phyloP scores from a whole-genome alignment of 1,140 invertebrate genomes.

The Colletes gigas region DNA sequence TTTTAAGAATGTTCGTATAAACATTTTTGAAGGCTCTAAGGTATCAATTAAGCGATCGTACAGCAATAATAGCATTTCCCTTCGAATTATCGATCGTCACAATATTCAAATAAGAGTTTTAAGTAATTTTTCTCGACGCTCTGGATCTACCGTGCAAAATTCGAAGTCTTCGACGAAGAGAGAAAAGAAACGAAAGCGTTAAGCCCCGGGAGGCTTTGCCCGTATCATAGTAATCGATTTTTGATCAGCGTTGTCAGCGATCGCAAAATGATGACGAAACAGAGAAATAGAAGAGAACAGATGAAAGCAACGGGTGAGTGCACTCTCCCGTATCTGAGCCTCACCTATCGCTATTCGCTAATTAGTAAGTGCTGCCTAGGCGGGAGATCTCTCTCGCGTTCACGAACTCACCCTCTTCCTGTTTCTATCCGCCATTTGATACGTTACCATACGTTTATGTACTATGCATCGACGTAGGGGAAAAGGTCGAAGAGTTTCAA shows the following conservation, averaged over 20 bases:
- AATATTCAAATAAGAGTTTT: not conserved
- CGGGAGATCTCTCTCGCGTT: conserved; percentile 45
- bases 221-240: conserved; percentile 28
- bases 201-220: not conserved
- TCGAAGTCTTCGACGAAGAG: not conserved
- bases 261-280: conserved; percentile 9
- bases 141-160: not conserved
- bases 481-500: not conserved
- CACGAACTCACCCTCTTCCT: conserved; percentile 35
- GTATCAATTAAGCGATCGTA: not conserved
- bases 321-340: conserved; percentile 35
- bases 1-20: not conserved
- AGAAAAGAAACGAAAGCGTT: not conserved
- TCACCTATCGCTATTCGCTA: conserved; percentile 31
- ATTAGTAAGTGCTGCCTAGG: conserved; percentile 47
- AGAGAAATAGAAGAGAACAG: not conserved
- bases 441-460: not conserved
- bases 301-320: conserved; percentile 7
- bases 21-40: not conserved
- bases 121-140: not conserved
- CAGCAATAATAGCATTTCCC: conserved; percentile 7
- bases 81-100: not conserved
- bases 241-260: conserved; percentile 46
- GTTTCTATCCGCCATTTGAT: conserved; percentile 1
- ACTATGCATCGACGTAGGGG: no score